A percentile compares a stretch with the other conserved stretches of the same genome.
These are phyloP conservation scores for Drosophila ustulata DNA, from an alignment of 2,888 invertebrate genomes.

Conservation along the genomic window DNA sequence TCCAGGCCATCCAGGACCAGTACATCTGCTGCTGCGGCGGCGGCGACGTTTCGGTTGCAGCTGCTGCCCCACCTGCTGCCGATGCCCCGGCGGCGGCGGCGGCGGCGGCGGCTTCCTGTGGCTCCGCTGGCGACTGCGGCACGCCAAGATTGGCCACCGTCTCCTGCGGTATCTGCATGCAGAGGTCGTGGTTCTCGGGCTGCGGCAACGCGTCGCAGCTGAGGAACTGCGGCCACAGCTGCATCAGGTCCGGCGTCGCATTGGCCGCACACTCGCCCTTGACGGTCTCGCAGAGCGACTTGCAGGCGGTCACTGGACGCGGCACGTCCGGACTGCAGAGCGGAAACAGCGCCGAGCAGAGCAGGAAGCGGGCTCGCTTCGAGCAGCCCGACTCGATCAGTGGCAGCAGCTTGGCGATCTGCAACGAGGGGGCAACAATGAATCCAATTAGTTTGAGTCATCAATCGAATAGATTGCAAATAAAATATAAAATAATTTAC, in stretches of 20 bases:
- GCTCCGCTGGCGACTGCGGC: constrained; percentile 29
- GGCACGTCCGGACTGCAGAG: constrained; percentile 95
- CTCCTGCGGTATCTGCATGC: constrained; percentile 89
- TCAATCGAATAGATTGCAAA: no score
- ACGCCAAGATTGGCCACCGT: constrained; percentile 12
- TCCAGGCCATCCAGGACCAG: constrained; percentile 83
- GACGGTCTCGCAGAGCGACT: constrained; percentile 93
- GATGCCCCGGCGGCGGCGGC: constrained; percentile 27
- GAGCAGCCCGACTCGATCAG: constrained; percentile 93
- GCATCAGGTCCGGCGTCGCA: constrained; percentile 87
- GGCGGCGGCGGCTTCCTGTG: constrained; percentile 28
- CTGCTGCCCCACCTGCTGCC: constrained; percentile 41
- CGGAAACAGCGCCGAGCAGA: constrained; percentile 96
- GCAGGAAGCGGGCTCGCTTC: constrained; percentile 92
- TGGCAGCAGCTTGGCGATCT: constrained; percentile 90
- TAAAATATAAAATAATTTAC: no score
- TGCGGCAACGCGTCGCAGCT: constrained; percentile 93
- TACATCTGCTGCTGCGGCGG: constrained; percentile 67
- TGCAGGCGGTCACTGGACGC: constrained; percentile 93
- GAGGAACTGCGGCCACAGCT: constrained; percentile 90
- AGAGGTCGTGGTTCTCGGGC: constrained; percentile 89
- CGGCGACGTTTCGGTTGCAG: constrained; percentile 35
- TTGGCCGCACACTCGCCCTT: constrained; percentile 87
- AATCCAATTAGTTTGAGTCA: not conserved
- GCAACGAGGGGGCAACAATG: constrained; percentile 84